Evolutionary conservation across 2,888 invertebrate genomes (phyloP).

Genomic region (Macrophya annulata): DNA sequence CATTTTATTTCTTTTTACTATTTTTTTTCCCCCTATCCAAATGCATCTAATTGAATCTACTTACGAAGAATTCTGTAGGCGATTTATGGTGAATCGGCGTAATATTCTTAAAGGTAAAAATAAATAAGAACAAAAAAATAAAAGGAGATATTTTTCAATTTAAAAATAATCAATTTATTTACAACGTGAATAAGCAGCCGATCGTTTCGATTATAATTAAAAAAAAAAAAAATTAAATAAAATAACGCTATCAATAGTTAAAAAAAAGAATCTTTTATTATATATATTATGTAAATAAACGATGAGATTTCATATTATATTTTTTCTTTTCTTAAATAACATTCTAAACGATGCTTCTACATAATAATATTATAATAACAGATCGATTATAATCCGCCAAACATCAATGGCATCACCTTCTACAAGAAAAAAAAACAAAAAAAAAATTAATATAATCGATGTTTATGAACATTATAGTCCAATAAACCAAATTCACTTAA

Average conservation of each 20-base stretch:
- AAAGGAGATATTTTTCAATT: neutral
- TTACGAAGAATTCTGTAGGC: too few relatives aligned
- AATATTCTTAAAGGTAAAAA: neutral
- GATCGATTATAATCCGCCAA: neutral
- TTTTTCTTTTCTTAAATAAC: neutral
- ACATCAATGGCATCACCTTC: neutral
- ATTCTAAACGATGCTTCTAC: neutral
- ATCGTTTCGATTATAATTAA: neutral
- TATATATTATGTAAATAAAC: neutral
- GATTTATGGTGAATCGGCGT: too few relatives aligned
- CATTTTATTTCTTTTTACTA: neutral
- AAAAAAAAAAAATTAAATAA: neutral
- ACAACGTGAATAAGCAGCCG: neutral
- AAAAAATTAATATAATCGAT: neutral
- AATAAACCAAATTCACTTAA: too few relatives aligned
- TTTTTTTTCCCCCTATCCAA: neutral
- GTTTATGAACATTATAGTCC: neutral
- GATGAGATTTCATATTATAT: neutral
- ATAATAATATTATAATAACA: neutral
- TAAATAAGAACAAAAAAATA: neutral
- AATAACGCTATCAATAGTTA: neutral
- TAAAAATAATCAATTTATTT: constrained; percentile 6
- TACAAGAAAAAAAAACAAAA: neutral
- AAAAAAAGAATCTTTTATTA: neutral
- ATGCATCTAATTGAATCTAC: neutral